Percentiles rank a stretch among this genome's conserved stretches.
These are phyloP conservation scores for Salmo trutta DNA, from an alignment of 2,797 vertebrate species.

Conservation along the genomic window DNA sequence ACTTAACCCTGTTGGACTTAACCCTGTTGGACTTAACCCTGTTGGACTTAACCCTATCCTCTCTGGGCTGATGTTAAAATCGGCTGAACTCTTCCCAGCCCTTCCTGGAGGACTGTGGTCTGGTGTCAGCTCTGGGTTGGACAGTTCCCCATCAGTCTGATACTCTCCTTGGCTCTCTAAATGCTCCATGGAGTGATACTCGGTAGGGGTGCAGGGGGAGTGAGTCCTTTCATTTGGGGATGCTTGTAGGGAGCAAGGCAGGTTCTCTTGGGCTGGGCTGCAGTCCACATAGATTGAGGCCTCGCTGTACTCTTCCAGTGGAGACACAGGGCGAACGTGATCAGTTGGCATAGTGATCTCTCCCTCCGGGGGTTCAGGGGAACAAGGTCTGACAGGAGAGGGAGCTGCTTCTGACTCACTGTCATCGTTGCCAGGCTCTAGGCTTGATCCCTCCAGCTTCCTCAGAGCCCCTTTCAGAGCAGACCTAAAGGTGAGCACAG, in stretches of 20 bases:
- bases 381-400: conserved; percentile 56
- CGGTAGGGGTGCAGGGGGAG: conserved; percentile 57
- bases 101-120: conserved; percentile 43
- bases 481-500: conserved; percentile 84
- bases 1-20: neutral
- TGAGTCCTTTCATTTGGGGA: conserved; percentile 54
- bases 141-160: conserved; percentile 48
- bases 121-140: conserved; percentile 42
- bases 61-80: conserved; percentile 33
- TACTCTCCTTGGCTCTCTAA: conserved; percentile 47
- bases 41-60: conserved; percentile 9
- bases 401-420: conserved; percentile 62
- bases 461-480: conserved; percentile 88
- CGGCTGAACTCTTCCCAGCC: conserved; percentile 7
- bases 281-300: conserved; percentile 54
- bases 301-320: conserved; percentile 67
- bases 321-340: conserved; percentile 63
- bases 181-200: conserved; percentile 54
- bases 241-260: conserved; percentile 52
- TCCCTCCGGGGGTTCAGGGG: conserved; percentile 53
- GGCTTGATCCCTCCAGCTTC: conserved; percentile 79
- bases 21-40: conserved; percentile 55
- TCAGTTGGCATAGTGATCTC: conserved; percentile 68
- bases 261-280: conserved; percentile 54
- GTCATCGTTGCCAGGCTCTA: conserved; percentile 73